These are phyloP conservation scores for Callaeas wilsoni DNA, from an alignment of 2,113 vertebrate genomes.

Conservation along the genomic window DNA sequence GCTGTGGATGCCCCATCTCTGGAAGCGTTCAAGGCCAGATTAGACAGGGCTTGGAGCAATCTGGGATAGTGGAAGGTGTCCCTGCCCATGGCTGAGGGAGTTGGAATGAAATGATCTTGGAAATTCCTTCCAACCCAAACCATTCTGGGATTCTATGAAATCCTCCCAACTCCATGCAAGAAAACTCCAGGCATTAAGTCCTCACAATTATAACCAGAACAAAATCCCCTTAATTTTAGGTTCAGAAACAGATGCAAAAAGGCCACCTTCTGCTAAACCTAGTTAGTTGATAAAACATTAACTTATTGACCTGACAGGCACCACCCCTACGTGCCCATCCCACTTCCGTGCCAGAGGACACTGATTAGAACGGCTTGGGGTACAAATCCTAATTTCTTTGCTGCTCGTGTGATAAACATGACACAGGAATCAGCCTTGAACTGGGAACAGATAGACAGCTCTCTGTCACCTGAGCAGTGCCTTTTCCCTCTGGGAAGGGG, in stretches of 20 bases:
- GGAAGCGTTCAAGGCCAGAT: accelerated
- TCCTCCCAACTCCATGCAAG: background rate
- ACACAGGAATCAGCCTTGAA: background rate
- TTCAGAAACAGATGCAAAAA: background rate
- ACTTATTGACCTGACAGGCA: background rate
- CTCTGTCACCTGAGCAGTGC: background rate
- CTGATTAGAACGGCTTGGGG: accelerated
- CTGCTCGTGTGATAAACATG: accelerated
- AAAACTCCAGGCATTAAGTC: background rate
- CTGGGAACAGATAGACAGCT: background rate
- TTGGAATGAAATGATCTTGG: background rate
- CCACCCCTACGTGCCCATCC: background rate
- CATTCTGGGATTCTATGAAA: background rate
- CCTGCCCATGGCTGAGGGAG: background rate
- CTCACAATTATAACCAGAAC: background rate
- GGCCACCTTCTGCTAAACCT: background rate
- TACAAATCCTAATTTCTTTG: background rate
- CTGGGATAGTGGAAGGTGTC: background rate
- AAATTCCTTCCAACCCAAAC: background rate
- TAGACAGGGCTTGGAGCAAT: background rate
- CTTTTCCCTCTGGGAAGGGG: too few relatives aligned
- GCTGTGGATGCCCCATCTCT: background rate
- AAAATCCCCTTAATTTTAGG: background rate
- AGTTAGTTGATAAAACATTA: background rate
- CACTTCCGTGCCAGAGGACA: background rate